These are phyloP conservation scores for Drosophila dunni DNA, from an alignment of 1,140 invertebrate species.

Conservation along the genomic window DNA sequence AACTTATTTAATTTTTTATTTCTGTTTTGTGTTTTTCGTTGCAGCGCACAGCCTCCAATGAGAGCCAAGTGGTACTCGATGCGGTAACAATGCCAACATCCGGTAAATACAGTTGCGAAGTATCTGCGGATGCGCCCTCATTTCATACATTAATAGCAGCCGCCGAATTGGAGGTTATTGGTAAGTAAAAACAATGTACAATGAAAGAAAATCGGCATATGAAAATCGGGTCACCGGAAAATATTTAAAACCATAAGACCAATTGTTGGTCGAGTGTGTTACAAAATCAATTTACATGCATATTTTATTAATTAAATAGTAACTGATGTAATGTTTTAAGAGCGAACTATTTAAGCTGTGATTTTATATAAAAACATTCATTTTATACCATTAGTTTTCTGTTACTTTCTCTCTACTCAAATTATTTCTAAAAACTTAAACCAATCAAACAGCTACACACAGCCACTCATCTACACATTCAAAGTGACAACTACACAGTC, in stretches of 20 bases:
- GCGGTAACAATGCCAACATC: slow-evolving; percentile 87
- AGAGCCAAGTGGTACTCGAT: slow-evolving; percentile 87
- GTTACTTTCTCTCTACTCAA: not conserved
- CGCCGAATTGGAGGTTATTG: slow-evolving; percentile 90
- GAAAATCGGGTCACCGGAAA: slow-evolving; percentile 17
- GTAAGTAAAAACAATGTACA: slow-evolving; percentile 85
- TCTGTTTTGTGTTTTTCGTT: slow-evolving; percentile 44
- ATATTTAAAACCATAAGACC: slow-evolving; percentile 21
- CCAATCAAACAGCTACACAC: slow-evolving; percentile 23
- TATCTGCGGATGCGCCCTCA: slow-evolving; percentile 93
- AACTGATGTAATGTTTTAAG: not conserved
- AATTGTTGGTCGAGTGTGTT: not conserved
- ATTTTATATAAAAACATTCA: too few relatives aligned
- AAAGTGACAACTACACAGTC: slow-evolving; percentile 1
- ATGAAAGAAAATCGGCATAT: not conserved
- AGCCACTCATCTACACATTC: not conserved
- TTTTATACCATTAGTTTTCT: not conserved
- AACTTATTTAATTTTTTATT: too few relatives aligned
- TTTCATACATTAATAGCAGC: slow-evolving; percentile 92
- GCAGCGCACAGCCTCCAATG: slow-evolving; percentile 87
- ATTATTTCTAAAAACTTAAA: not conserved
- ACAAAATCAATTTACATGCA: not conserved
- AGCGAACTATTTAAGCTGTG: not conserved
- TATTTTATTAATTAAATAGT: slow-evolving; percentile 8
- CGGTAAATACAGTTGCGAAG: slow-evolving; percentile 92